Evolutionary conservation across 2,797 vertebrate genomes (phyloP).

Genomic region (Pygocentrus nattereri): DNA sequence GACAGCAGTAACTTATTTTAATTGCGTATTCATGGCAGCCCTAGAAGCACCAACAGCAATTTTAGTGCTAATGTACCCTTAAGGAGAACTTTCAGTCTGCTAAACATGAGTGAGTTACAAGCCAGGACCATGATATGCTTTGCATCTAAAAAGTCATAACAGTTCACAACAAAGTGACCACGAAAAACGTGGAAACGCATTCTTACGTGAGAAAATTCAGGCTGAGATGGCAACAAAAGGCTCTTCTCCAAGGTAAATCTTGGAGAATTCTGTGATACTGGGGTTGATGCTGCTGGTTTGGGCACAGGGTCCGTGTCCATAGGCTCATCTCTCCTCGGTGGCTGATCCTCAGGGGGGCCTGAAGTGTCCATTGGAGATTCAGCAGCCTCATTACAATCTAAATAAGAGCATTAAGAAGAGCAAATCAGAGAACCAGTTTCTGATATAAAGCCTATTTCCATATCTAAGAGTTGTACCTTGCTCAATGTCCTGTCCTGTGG

Average conservation of each 20-base stretch:
- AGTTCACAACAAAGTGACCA: too few species aligned
- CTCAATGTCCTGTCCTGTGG: slow-evolving; percentile 80
- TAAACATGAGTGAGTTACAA: too few species aligned
- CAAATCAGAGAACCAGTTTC: background rate
- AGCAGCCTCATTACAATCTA: slow-evolving; percentile 62
- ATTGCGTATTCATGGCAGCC: too few species aligned
- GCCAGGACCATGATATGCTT: too few species aligned
- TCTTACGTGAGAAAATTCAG: slow-evolving; percentile 93
- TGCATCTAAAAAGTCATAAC: too few species aligned
- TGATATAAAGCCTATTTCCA: background rate
- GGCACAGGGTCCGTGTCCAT: slow-evolving; percentile 69
- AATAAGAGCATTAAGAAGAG: background rate
- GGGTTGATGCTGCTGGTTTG: slow-evolving; percentile 82
- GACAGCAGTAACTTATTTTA: too few species aligned
- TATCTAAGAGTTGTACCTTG: slow-evolving; percentile 57
- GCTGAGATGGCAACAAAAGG: slow-evolving; percentile 87
- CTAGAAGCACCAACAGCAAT: too few species aligned
- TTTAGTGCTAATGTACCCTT: too few species aligned
- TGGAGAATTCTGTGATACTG: slow-evolving; percentile 82
- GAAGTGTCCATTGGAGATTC: slow-evolving; percentile 83
- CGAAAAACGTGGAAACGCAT: background rate
- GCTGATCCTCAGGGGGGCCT: slow-evolving; percentile 66
- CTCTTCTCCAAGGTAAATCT: slow-evolving; percentile 76
- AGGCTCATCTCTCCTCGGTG: slow-evolving; percentile 63
- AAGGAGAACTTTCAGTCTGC: too few species aligned